Percentiles rank a stretch among this genome's conserved stretches.
phyloP scores from a whole-genome alignment of 2,113 vertebrate species.

The Eubucco bourcierii region DNA sequence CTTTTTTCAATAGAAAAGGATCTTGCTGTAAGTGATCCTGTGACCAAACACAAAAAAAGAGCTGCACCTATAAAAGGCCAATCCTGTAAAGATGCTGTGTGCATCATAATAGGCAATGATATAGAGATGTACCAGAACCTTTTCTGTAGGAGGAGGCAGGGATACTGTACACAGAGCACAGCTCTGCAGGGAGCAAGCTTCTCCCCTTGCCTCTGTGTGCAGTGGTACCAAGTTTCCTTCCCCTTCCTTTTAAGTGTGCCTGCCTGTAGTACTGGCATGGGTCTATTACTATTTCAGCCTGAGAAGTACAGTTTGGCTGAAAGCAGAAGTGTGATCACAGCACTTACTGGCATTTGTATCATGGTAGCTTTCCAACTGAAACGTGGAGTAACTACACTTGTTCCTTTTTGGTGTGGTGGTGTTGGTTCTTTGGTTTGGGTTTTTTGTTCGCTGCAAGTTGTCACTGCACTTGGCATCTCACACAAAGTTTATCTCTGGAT shows the following conservation, averaged over 20 bases:
- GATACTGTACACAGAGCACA: not conserved
- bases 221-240: not conserved
- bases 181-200: not conserved
- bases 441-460: not conserved
- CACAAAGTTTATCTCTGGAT: not conserved
- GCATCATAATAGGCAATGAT: accelerated
- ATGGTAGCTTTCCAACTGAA: not conserved
- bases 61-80: not conserved
- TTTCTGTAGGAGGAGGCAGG: not conserved
- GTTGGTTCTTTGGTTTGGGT: not conserved
- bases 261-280: not conserved
- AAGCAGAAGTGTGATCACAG: not conserved
- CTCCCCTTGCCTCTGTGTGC: not conserved
- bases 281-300: not conserved
- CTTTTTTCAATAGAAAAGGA: not conserved
- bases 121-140: not conserved
- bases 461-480: not conserved
- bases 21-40: not conserved
- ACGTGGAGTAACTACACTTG: not conserved
- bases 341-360: not conserved
- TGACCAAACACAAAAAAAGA: not conserved
- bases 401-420: not conserved
- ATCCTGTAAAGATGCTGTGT: not conserved
- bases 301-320: not conserved
- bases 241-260: not conserved